phyloP scores from a whole-genome alignment of 2,113 vertebrate species.

The Corythoichthys intestinalis region DNA sequence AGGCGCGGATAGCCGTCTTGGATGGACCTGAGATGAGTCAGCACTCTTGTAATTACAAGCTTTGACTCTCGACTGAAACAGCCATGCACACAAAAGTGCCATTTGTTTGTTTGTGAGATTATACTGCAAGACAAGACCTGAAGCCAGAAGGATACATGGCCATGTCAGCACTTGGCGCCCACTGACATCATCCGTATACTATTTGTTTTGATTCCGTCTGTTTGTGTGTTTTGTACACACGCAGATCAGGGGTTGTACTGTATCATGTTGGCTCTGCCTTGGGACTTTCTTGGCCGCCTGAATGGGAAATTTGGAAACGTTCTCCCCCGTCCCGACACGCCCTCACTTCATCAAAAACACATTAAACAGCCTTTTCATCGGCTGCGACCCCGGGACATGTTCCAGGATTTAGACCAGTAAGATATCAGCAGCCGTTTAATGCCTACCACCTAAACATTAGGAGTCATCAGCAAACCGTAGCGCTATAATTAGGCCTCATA shows the following conservation, averaged over 20 bases:
- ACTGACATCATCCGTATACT: constrained; percentile 11
- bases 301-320: constrained; percentile 39
- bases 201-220: constrained; percentile 15
- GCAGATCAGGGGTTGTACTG: constrained; percentile 10
- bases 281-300: constrained; percentile 37
- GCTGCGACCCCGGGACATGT: constrained; percentile 35
- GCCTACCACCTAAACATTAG: constrained; percentile 42
- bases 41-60: constrained; percentile 31
- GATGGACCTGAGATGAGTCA: constrained; percentile 34
- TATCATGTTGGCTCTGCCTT: not conserved
- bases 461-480: constrained; percentile 45
- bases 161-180: not conserved
- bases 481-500: constrained; percentile 51
- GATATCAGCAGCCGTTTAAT: constrained; percentile 52
- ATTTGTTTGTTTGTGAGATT: constrained; percentile 20
- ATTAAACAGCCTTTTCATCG: constrained; percentile 51
- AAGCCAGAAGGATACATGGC: not conserved
- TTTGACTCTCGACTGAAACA: not conserved
- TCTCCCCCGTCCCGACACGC: constrained; percentile 6
- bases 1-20: constrained; percentile 10
- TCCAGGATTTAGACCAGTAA: constrained; percentile 41
- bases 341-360: constrained; percentile 28
- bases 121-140: constrained; percentile 16
- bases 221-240: constrained; percentile 21
- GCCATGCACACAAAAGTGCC: constrained; percentile 7